phyloP scores from a whole-genome alignment of 2,113 vertebrate genomes.

The Tupaia tana region DNA sequence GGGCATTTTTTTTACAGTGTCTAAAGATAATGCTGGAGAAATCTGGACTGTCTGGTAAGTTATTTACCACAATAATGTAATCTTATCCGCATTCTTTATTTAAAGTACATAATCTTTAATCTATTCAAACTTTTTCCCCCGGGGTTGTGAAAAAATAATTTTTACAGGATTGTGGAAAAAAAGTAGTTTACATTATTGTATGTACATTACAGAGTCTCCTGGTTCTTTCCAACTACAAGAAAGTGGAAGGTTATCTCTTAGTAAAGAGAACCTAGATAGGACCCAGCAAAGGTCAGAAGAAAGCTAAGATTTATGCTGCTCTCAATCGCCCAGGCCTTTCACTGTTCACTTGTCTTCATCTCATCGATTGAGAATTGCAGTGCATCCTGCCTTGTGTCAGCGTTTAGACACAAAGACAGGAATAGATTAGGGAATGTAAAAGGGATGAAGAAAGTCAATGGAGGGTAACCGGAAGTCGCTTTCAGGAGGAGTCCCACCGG shows the following conservation, averaged over 20 bases:
- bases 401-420: not conserved
- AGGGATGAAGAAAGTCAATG: not conserved
- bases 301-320: not conserved
- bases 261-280: not conserved
- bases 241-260: not conserved
- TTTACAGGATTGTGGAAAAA: not conserved
- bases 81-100: not conserved
- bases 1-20: conserved; percentile 87
- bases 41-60: conserved; percentile 91
- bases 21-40: conserved; percentile 91
- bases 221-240: not conserved
- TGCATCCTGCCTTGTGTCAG: not conserved
- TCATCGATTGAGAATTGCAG: not conserved
- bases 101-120: not conserved
- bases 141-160: not conserved
- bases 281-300: not conserved
- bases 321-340: not conserved
- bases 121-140: not conserved
- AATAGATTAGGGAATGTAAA: not conserved
- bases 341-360: not conserved
- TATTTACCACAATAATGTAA: not conserved
- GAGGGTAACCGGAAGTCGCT: not conserved
- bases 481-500: fast-evolving
- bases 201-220: not conserved
- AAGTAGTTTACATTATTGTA: not conserved